Conservation (phyloP, 2,888 invertebrate species). For the Hypomecis punctinalis region DNA sequence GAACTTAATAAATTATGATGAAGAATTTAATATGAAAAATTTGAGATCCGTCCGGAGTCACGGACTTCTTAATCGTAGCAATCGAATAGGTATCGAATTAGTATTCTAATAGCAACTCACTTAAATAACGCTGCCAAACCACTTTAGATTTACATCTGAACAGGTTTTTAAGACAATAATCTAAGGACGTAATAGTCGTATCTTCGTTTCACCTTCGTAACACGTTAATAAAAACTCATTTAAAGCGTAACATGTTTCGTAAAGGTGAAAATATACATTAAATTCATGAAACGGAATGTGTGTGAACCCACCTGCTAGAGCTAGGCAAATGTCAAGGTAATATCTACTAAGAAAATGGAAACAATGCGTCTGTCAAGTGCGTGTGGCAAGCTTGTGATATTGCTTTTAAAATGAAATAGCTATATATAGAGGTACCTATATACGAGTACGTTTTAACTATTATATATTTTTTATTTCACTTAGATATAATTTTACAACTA, state of each 20-base stretch:
- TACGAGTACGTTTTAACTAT: too few species aligned
- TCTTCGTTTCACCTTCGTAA: slow-evolving; percentile 15
- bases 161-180: slow-evolving; percentile 21
- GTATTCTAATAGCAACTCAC: slow-evolving; percentile 12
- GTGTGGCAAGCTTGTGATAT: too few species aligned
- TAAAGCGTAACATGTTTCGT: not conserved
- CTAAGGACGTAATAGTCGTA: slow-evolving; percentile 12
- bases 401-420: too few species aligned
- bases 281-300: not conserved
- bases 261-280: not conserved
- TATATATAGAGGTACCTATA: too few species aligned
- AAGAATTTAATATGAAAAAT: slow-evolving; percentile 12
- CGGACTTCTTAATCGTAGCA: slow-evolving; percentile 3
- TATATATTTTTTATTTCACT: too few species aligned
- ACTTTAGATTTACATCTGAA: slow-evolving; percentile 16
- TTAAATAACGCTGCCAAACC: slow-evolving; percentile 7
- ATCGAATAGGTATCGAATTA: slow-evolving; percentile 14
- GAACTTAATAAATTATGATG: slow-evolving; percentile 6
- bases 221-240: slow-evolving; percentile 3
- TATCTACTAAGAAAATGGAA: too few species aligned
- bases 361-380: too few species aligned
- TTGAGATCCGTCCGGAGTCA: not conserved
- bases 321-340: not conserved
- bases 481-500: too few species aligned
- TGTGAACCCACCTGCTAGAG: not conserved